These are phyloP conservation scores for Nyctibius bracteatus DNA, from an alignment of 2,113 vertebrate species.

Conservation along the genomic window DNA sequence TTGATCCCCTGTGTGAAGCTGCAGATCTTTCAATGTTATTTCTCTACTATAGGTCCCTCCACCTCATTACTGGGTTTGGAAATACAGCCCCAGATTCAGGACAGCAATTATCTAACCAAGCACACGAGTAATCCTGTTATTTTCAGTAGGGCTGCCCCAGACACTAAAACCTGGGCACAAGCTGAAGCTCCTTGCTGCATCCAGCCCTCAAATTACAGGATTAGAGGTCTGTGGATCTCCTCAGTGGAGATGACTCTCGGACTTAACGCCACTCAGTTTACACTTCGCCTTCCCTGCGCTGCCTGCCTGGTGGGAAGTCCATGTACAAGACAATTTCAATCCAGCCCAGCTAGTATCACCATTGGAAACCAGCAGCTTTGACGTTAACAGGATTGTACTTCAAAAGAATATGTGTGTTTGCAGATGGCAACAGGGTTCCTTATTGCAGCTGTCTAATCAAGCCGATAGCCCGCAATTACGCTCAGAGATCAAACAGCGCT, in stretches of 20 bases:
- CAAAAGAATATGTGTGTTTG: constrained; percentile 5
- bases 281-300: background rate
- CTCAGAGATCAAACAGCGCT: background rate
- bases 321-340: background rate
- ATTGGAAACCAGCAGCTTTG: constrained; percentile 50
- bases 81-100: background rate
- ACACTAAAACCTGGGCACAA: background rate
- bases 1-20: background rate
- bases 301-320: constrained; percentile 38
- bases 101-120: background rate
- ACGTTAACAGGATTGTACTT: constrained; percentile 40
- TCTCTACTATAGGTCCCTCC: background rate
- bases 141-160: background rate
- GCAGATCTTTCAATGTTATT: background rate
- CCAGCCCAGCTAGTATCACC: constrained; percentile 36
- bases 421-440: constrained; percentile 48
- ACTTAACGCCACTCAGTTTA: background rate
- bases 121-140: background rate
- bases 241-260: background rate
- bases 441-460: constrained; percentile 49
- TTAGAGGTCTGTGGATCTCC: background rate
- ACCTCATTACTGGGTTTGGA: background rate
- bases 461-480: background rate
- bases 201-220: background rate
- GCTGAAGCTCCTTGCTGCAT: background rate